These are phyloP conservation scores for Embiotoca jacksoni DNA, from an alignment of 2,113 vertebrate genomes.

Conservation along the genomic window DNA sequence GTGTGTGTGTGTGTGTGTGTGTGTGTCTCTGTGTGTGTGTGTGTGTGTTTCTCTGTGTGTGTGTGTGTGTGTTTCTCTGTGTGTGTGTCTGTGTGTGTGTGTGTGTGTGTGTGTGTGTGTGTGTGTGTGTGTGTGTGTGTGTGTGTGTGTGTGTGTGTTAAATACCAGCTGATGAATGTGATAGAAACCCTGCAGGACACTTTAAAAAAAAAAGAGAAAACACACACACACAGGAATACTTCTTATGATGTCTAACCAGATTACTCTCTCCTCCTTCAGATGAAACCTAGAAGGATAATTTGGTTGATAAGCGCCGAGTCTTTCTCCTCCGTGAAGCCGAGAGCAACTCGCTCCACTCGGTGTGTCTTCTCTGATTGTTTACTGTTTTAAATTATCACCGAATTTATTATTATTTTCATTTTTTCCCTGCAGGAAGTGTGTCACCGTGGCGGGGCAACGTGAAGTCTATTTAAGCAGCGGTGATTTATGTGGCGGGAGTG, in stretches of 20 bases:
- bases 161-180: slow-evolving; percentile 25
- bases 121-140: too few relatives aligned
- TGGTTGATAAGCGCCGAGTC: slow-evolving; percentile 57
- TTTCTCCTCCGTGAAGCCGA: slow-evolving; percentile 19
- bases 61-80: too few relatives aligned
- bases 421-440: not conserved
- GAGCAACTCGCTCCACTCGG: not conserved
- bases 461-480: slow-evolving; percentile 2
- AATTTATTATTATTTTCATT: not conserved
- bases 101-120: too few relatives aligned
- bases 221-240: not conserved
- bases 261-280: slow-evolving; percentile 51
- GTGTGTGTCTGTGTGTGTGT: too few relatives aligned
- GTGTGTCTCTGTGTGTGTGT: not conserved
- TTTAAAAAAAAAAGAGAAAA: not conserved
- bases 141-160: not conserved
- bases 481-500: slow-evolving; percentile 1
- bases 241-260: slow-evolving; percentile 55
- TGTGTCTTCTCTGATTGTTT: not conserved
- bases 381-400: not conserved
- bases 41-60: too few relatives aligned
- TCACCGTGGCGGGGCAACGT: not conserved
- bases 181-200: slow-evolving; percentile 23
- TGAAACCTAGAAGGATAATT: slow-evolving; percentile 59
- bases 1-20: slow-evolving; percentile 40